These are phyloP conservation scores for Thermophis baileyi DNA, from an alignment of 2,113 vertebrate genomes.

Conservation along the genomic window DNA sequence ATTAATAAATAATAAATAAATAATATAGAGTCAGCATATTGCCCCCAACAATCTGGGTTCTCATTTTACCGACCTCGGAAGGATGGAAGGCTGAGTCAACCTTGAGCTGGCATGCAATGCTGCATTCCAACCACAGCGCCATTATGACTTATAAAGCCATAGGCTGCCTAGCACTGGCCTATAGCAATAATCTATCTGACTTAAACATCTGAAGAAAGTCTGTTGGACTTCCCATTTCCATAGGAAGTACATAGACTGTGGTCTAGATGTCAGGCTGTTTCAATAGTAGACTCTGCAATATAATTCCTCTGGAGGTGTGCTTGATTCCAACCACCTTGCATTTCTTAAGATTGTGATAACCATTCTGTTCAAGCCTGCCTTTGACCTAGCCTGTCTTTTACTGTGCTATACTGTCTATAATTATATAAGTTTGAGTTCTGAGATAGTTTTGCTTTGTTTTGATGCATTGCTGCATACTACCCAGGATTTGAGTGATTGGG, in stretches of 20 bases:
- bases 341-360: neutral
- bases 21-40: too few species aligned
- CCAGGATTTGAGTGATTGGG: neutral
- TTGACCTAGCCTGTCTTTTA: neutral
- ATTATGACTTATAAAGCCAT: neutral
- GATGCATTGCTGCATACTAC: neutral
- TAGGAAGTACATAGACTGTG: neutral
- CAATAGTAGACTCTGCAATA: neutral
- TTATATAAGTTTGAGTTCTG: neutral
- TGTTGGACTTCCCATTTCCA: neutral
- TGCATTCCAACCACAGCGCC: too few species aligned
- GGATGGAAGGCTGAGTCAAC: too few species aligned
- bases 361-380: neutral
- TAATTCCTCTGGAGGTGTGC: neutral
- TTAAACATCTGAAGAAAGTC: neutral
- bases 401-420: neutral
- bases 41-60: too few species aligned
- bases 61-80: too few species aligned
- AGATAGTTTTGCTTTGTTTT: neutral
- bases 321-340: neutral
- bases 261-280: neutral
- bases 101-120: too few species aligned
- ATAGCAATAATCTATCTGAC: neutral
- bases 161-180: neutral
- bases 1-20: too few species aligned